Base-by-base conservation (phyloP, 2,113 vertebrate genomes). In the Typhlomys cinereus region DNA sequence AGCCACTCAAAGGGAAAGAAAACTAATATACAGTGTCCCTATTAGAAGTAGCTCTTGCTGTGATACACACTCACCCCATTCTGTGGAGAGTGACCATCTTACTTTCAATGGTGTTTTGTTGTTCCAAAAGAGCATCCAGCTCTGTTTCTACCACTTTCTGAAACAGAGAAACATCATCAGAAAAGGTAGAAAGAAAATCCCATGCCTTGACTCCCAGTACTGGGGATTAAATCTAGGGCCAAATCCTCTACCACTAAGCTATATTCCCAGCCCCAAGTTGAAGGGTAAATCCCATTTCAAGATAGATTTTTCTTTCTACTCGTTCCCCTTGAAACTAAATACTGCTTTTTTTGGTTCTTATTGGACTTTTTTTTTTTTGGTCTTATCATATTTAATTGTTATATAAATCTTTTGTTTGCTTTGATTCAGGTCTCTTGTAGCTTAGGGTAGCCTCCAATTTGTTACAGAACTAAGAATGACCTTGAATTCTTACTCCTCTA, bases 41-140 rank as follows among this genome's bases (percentile, higher is more conserved):
- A 34, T 1, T 74, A 41, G 66, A 85, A 85, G 13, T 31, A n/a
- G 54, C 11, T 78, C 15, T 48, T 92, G 57, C 71, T 66, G 48
- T 93, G 48, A 41, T 66, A 20, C 34, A 78, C 7, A 97, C 98
- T 98, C 23, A 99, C 99, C 99, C 99, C 98, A 99, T 99, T 86
- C 99, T 98, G 86, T 99, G 99, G 34, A 99, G 97, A 4, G 98
- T 97, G 62, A 98, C 96, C 99, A 99, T 99, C 97, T 99, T 99
- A 90, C 97, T 99, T 96, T 99, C 99, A 87, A 99, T 98, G 36
- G 96, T 96, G 74, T 97, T 98, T 84, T 99, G 99, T 90, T 99
- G 99, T 10, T 98, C 98, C 95, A 99, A 96, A 80, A 99, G 98
- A 57, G 97, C 96, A 88, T 99, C 98, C 88, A 99, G 97, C 96